These are phyloP conservation scores for Catharus ustulatus DNA, from an alignment of 2,797 vertebrate genomes.

Conservation along the genomic window DNA sequence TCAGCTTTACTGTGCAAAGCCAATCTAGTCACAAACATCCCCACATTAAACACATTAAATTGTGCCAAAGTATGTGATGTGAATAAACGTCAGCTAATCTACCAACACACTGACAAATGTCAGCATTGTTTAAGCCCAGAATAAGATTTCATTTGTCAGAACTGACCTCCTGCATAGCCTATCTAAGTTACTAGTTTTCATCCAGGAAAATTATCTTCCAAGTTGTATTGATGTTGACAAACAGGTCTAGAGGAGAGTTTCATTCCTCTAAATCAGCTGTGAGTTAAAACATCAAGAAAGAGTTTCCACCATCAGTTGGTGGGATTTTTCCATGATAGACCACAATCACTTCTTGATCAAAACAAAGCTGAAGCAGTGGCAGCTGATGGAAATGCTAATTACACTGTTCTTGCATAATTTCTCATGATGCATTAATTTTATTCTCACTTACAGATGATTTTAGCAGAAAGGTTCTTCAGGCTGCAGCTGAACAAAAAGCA, in stretches of 20 bases:
- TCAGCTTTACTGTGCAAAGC: constrained; percentile 33
- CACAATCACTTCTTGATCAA: neutral
- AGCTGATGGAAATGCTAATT: neutral
- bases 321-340: neutral
- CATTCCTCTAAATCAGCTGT: neutral
- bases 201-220: neutral
- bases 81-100: constrained; percentile 9
- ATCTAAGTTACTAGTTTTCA: neutral
- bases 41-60: constrained; percentile 24
- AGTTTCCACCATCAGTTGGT: neutral
- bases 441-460: constrained; percentile 1
- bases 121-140: neutral
- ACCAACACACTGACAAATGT: neutral
- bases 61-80: neutral
- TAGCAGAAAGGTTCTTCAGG: constrained; percentile 20
- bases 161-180: neutral
- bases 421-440: neutral
- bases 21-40: constrained; percentile 19
- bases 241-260: neutral
- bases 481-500: constrained; percentile 14
- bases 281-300: neutral
- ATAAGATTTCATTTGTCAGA: neutral
- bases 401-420: neutral
- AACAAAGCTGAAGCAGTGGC: neutral
- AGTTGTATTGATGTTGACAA: neutral